Percentiles rank a stretch among this genome's conserved stretches.
Evolutionary conservation across 2,113 vertebrate genomes (phyloP).

Genomic region (Arvicanthis niloticus): DNA sequence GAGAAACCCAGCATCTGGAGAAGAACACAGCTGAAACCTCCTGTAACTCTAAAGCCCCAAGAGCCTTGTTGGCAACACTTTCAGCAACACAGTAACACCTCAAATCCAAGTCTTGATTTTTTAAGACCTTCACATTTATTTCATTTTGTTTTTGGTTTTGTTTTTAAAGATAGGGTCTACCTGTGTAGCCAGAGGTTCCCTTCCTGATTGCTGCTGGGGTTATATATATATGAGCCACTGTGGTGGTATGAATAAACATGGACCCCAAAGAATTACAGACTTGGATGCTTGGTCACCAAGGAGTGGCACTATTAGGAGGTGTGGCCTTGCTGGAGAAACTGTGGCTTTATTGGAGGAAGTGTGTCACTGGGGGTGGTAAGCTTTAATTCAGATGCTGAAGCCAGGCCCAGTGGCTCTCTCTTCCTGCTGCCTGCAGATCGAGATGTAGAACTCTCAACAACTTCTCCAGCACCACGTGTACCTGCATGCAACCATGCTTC

Average conservation of each 20-base stretch:
- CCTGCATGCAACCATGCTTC: no score
- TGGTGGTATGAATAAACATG: neutral
- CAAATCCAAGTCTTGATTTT: neutral
- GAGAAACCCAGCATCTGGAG: neutral
- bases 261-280: no score
- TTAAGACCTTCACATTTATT: slow-evolving; percentile 23
- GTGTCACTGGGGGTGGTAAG: no score
- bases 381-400: no score
- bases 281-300: no score
- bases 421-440: no score
- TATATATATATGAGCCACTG: neutral
- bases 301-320: no score
- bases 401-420: no score
- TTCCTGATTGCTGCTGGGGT: neutral
- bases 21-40: neutral
- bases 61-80: neutral
- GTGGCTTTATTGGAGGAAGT: no score
- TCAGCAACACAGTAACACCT: neutral
- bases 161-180: neutral
- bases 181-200: neutral
- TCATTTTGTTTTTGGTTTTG: neutral
- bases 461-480: no score
- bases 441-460: no score
- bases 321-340: no score
- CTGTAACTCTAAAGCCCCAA: neutral